A percentile compares a stretch with the other conserved stretches of the same genome.
phyloP scores from a whole-genome alignment of 2,113 vertebrate genomes.

The Varanus salvator region DNA sequence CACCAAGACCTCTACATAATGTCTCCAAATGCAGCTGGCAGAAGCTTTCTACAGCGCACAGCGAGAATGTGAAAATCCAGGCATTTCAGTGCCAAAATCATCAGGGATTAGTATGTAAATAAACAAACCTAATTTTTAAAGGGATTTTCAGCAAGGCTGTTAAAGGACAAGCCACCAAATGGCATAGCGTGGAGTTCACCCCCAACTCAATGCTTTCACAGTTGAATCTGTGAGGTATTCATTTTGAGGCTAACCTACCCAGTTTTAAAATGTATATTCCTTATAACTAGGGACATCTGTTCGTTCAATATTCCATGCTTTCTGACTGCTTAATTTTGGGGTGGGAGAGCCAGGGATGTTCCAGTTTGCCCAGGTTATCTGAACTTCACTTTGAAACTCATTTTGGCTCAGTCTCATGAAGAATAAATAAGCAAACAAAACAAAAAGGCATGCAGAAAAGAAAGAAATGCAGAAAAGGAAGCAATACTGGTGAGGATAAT shows the following conservation, averaged over 20 bases:
- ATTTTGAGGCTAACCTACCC: background rate
- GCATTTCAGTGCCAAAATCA: background rate
- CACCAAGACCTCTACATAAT: conserved; percentile 25
- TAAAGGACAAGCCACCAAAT: conserved; percentile 20
- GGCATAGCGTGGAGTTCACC: background rate
- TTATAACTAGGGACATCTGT: background rate
- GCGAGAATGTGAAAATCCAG: background rate
- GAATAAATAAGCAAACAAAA: too few species aligned
- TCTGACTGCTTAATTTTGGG: background rate
- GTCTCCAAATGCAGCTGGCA: background rate
- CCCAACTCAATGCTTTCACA: background rate
- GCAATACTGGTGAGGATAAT: too few species aligned
- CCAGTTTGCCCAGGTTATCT: too few species aligned
- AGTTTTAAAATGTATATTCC: background rate
- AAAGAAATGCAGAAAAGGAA: too few species aligned
- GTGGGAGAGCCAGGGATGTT: too few species aligned
- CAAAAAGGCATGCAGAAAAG: too few species aligned
- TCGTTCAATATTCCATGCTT: background rate
- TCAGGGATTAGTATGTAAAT: conserved; percentile 25
- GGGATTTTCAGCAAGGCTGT: conserved; percentile 8
- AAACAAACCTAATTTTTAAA: conserved; percentile 11
- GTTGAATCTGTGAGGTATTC: background rate
- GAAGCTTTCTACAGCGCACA: background rate
- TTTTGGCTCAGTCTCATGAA: too few species aligned
- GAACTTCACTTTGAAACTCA: too few species aligned